These are phyloP conservation scores for Sebastes steindachneri DNA, from an alignment of 2,797 vertebrate species.

Conservation along the genomic window DNA sequence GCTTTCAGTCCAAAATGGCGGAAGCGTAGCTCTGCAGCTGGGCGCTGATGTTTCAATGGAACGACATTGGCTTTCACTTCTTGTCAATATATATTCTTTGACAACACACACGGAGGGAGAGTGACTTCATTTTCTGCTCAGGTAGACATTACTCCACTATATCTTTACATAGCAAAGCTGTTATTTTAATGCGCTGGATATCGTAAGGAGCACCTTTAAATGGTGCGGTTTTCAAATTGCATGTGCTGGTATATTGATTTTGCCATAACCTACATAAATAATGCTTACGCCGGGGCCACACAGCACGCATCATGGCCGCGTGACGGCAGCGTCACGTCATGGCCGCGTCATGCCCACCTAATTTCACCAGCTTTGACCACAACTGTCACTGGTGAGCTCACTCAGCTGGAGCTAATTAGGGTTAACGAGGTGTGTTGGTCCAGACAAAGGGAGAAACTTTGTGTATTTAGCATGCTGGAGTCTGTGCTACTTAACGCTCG, in stretches of 20 bases:
- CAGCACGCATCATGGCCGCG: too few species aligned
- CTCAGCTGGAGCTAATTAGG: neutral
- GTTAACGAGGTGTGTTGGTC: neutral
- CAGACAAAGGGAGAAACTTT: neutral
- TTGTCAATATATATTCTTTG: too few species aligned
- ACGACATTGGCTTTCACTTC: too few species aligned
- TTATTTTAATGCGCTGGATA: neutral
- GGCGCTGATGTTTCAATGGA: too few species aligned
- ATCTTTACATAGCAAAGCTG: neutral
- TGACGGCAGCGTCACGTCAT: too few species aligned
- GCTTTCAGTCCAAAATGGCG: too few species aligned
- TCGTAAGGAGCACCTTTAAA: neutral
- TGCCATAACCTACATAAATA: too few species aligned
- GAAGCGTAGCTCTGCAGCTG: too few species aligned
- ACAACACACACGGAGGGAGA: neutral
- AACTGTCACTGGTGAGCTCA: neutral
- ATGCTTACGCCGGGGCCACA: too few species aligned
- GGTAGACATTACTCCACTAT: neutral
- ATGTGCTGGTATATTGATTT: too few species aligned
- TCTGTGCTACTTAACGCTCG: accelerated
- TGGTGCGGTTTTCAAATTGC: too few species aligned
- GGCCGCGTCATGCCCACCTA: too few species aligned
- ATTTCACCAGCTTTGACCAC: neutral
- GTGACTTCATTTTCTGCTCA: neutral
- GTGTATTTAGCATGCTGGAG: neutral